Evolutionary conservation across 2,113 vertebrate species (phyloP).

Genomic region (Podarcis muralis): DNA sequence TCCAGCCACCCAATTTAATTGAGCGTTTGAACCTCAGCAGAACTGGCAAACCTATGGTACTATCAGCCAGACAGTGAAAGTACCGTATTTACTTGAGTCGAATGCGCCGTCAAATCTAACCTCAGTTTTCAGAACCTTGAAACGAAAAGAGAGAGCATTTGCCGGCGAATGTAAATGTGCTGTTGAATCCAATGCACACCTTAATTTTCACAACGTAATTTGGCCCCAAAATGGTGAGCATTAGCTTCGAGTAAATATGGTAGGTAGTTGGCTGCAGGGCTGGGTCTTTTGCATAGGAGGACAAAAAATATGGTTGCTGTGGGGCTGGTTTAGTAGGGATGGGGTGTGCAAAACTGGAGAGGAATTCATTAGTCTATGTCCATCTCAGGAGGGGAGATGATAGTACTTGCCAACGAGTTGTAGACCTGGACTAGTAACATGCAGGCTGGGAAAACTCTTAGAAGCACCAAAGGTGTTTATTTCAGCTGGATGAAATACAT

Average conservation of each 20-base stretch:
- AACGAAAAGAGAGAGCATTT: no score
- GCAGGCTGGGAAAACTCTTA: neutral
- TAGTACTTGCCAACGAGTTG: neutral
- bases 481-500: neutral
- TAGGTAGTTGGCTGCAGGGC: neutral
- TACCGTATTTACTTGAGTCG: no score
- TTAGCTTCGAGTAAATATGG: no score
- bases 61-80: neutral
- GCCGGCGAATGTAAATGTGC: no score
- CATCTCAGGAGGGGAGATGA: neutral
- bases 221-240: no score
- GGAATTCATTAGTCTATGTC: neutral
- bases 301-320: neutral
- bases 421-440: neutral
- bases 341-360: neutral
- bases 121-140: no score
- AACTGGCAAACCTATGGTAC: neutral
- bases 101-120: no score
- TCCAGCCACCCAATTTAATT: neutral
- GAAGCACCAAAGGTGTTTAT: neutral
- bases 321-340: neutral
- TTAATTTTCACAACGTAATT: no score
- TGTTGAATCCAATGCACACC: no score
- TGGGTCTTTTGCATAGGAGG: neutral
- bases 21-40: neutral